Percentiles rank a stretch among this genome's conserved stretches.
Conservation (phyloP, 1,140 invertebrate genomes). For the Cydia amplana region DNA sequence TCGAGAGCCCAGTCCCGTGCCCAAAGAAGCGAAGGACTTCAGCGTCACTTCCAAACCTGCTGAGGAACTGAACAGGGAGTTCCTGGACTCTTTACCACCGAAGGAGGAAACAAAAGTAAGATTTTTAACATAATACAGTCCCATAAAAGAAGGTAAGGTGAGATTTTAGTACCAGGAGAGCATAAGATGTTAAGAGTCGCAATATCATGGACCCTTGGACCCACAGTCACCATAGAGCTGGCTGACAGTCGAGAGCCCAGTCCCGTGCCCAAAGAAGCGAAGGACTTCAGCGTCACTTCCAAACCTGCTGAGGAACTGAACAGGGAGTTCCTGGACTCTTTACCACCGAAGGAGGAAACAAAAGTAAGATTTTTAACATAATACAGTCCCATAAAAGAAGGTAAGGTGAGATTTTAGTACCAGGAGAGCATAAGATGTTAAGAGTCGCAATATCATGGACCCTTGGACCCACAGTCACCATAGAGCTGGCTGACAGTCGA, state of each 20-base stretch:
- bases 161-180: no score
- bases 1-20: slow-evolving; percentile 41
- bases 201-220: no score
- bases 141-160: no score
- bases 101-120: slow-evolving; percentile 49
- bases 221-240: slow-evolving; percentile 52
- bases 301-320: slow-evolving; percentile 71
- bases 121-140: no score
- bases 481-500: slow-evolving; percentile 44
- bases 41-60: slow-evolving; percentile 58
- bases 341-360: slow-evolving; percentile 60
- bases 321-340: slow-evolving; percentile 69
- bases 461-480: no score
- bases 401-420: no score
- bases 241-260: slow-evolving; percentile 43
- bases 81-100: slow-evolving; percentile 65
- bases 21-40: slow-evolving; percentile 45
- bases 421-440: no score
- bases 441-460: no score
- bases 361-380: background rate
- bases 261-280: slow-evolving; percentile 44
- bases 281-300: slow-evolving; percentile 47
- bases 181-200: no score
- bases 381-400: no score
- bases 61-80: slow-evolving; percentile 71